Evolutionary conservation across 2,797 vertebrate species (phyloP).

Genomic region (Halcyon chelicuti): DNA sequence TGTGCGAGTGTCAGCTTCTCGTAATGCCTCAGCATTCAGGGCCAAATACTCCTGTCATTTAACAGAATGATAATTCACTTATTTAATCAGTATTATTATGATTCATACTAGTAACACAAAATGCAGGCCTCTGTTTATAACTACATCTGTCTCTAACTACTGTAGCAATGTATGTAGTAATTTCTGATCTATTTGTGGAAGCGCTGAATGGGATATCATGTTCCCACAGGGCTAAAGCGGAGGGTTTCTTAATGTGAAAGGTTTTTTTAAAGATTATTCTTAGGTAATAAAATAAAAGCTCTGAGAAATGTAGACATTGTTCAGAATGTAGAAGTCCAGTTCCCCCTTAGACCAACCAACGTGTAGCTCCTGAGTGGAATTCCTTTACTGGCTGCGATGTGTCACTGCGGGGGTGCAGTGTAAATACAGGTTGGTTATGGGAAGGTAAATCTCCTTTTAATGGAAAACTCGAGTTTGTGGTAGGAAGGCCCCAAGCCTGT

Average conservation of each 20-base stretch:
- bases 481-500: background rate
- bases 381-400: background rate
- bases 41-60: background rate
- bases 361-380: background rate
- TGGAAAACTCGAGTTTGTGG: background rate
- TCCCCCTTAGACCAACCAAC: fast-evolving
- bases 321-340: background rate
- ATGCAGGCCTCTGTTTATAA: background rate
- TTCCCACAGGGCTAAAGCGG: background rate
- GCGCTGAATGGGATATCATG: background rate
- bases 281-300: background rate
- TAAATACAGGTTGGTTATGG: background rate
- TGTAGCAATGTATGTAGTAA: background rate
- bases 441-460: background rate
- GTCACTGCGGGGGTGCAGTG: background rate
- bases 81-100: background rate
- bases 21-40: background rate
- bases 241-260: background rate
- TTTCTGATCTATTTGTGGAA: conserved; percentile 54
- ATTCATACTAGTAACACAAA: background rate
- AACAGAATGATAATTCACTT: background rate
- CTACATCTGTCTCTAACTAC: background rate
- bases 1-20: background rate
- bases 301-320: background rate
- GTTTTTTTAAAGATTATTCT: background rate